phyloP scores from a whole-genome alignment of 2,113 vertebrate genomes.

The Pollachius pollachius region DNA sequence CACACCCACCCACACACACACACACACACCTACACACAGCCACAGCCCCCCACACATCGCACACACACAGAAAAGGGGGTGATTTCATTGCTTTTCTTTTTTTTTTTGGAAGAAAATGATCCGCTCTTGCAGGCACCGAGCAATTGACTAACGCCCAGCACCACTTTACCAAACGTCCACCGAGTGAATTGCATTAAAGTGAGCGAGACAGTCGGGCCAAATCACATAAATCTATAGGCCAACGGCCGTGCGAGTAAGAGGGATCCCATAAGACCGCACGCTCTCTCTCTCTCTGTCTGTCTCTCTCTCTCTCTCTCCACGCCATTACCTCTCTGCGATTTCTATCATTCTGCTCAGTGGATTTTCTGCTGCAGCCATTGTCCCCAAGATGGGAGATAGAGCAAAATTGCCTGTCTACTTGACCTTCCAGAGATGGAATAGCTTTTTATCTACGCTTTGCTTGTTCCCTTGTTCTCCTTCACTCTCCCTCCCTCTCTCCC shows the following conservation, averaged over 20 bases:
- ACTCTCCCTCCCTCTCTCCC: slow-evolving; percentile 15
- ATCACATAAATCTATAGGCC: slow-evolving; percentile 40
- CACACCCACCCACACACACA: background rate
- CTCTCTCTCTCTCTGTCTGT: background rate
- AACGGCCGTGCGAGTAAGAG: slow-evolving; percentile 30
- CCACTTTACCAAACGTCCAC: slow-evolving; percentile 22
- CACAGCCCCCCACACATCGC: background rate
- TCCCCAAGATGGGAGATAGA: slow-evolving; percentile 38
- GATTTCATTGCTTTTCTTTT: background rate
- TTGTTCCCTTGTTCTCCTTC: background rate
- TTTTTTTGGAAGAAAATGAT: background rate
- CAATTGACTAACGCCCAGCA: background rate
- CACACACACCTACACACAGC: background rate
- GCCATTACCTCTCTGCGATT: slow-evolving; percentile 45
- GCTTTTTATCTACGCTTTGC: slow-evolving; percentile 40
- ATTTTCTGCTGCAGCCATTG: slow-evolving; percentile 42
- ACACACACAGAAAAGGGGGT: background rate
- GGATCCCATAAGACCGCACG: slow-evolving; percentile 33
- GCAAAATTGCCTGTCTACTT: slow-evolving; percentile 48
- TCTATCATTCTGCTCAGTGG: slow-evolving; percentile 42
- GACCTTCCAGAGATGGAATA: slow-evolving; percentile 56
- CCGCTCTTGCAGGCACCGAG: background rate
- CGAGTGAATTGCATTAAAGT: slow-evolving; percentile 46
- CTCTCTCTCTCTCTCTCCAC: slow-evolving; percentile 14
- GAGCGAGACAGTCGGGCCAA: slow-evolving; percentile 9